Conservation (phyloP, 2,113 vertebrate species). For the Numida meleagris region DNA sequence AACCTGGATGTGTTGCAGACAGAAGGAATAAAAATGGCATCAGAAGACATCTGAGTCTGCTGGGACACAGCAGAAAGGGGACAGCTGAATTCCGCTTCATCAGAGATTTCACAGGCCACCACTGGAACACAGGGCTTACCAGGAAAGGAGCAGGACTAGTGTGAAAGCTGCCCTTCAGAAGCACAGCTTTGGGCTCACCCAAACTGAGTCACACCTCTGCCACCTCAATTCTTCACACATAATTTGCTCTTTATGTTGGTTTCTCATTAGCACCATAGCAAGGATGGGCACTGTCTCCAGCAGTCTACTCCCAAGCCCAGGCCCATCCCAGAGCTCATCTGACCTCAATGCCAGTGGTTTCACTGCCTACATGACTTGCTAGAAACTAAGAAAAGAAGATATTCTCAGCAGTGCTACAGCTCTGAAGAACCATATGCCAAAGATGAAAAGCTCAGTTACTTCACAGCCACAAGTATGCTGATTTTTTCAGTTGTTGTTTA, state of each 20-base stretch:
- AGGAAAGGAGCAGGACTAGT: background rate
- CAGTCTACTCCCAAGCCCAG: background rate
- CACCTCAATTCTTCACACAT: background rate
- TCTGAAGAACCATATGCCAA: background rate
- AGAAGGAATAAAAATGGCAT: background rate
- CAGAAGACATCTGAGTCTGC: fast-evolving
- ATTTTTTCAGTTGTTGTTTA: background rate
- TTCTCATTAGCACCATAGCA: background rate
- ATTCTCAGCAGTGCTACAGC: background rate
- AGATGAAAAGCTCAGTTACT: background rate
- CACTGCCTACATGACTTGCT: background rate
- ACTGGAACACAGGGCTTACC: background rate
- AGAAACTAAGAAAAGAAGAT: background rate
- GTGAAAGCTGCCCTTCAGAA: background rate
- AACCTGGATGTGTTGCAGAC: background rate
- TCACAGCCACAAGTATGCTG: background rate
- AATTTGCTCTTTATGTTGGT: background rate
- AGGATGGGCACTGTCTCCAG: fast-evolving
- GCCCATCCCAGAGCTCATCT: background rate
- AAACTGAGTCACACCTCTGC: background rate
- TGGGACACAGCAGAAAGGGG: background rate
- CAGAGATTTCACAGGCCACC: background rate
- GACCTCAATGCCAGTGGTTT: background rate
- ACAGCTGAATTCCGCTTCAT: background rate
- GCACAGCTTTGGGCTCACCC: background rate